Evolutionary conservation across 2,888 invertebrate species (phyloP).

Genomic region (Caenorhabditis sp.): DNA sequence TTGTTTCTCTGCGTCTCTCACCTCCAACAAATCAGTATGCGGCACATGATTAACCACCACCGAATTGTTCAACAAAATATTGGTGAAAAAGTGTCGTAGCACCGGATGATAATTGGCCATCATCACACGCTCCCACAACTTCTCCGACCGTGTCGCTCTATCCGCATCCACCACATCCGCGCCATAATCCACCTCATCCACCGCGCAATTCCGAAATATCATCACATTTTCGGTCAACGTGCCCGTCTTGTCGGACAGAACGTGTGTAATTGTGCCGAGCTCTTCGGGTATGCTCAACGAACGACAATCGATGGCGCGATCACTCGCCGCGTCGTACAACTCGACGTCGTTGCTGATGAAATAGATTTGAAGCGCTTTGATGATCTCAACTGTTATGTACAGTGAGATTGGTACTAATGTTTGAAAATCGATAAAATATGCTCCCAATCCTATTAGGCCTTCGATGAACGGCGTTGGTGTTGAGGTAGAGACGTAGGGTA

Average conservation of each 20-base stretch:
- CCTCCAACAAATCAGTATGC: constrained; percentile 74
- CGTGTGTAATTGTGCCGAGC: constrained; percentile 65
- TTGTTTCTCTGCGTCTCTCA: constrained; percentile 1
- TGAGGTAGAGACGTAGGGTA: constrained; percentile 8
- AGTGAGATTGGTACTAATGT: constrained; percentile 91
- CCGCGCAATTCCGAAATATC: constrained; percentile 85
- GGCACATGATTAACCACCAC: constrained; percentile 90
- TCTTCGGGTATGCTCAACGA: constrained; percentile 89
- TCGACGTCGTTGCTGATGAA: constrained; percentile 90
- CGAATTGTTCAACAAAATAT: constrained; percentile 83
- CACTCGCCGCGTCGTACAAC: constrained; percentile 83
- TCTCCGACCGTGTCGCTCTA: constrained; percentile 18
- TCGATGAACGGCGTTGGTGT: constrained; percentile 35
- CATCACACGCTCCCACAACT: constrained; percentile 15
- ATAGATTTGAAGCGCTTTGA: constrained; percentile 92
- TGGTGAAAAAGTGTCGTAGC: neutral
- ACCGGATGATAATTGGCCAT: constrained; percentile 8
- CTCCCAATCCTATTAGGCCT: constrained; percentile 47
- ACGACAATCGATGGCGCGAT: constrained; percentile 83
- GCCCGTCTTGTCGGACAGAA: constrained; percentile 65
- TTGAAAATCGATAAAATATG: constrained; percentile 59
- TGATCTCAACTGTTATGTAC: constrained; percentile 94
- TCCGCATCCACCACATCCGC: constrained; percentile 14
- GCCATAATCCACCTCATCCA: constrained; percentile 47
- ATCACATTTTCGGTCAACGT: constrained; percentile 96